Base-by-base conservation (phyloP, 2,113 vertebrate species). In the Aldabrachelys gigantea region DNA sequence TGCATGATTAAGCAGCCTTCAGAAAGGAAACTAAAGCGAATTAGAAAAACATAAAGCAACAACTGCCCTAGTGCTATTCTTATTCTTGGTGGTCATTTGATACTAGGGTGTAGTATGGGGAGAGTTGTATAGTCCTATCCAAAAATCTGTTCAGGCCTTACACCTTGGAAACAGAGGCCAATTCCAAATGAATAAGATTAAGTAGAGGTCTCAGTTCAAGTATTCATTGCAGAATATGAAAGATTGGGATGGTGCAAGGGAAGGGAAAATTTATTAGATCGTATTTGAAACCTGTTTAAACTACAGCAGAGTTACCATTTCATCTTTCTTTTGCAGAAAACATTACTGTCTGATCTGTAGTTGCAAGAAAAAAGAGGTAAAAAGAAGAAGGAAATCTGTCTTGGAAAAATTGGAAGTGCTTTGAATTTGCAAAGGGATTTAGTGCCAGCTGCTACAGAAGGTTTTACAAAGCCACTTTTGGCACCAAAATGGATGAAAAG, bases 281-380 rank as follows among this genome's bases (percentile, higher is more conserved):
- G 27, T 29, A 13, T 84, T 75, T 84, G 81, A 95, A 91, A 88
- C 47, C 85, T 84, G 24, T 80, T 92, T 78, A 65, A 72, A 50
- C 16, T 88, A 65, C 10, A 75, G 11, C 59, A 76, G 56, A 87
- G 25, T 92, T 85, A 89, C 19, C 24, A 27, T 19, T 8, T 88
- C 86, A 25, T 79, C 49, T 94, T 38, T 97, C 80, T 97, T 89
- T 97, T 87, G 14, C 91, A 98, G 98, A 90, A 94, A 91, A 95
- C 96, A 95, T 92, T 94, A 72, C 88, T 92, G n/a, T 87, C 92
- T 97, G 91, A 92, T 95, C 85, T 52, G 82, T 21, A 72, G 76
- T 56, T 90, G 82, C 97, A 92, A 84, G 92, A 95, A 98, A 85
- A 96, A 91, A 94, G 12, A 53, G 47, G 1, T 95, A 94, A 91